Evolutionary conservation across 2,113 vertebrate genomes (phyloP).

Genomic region (Ondatra zibethicus): DNA sequence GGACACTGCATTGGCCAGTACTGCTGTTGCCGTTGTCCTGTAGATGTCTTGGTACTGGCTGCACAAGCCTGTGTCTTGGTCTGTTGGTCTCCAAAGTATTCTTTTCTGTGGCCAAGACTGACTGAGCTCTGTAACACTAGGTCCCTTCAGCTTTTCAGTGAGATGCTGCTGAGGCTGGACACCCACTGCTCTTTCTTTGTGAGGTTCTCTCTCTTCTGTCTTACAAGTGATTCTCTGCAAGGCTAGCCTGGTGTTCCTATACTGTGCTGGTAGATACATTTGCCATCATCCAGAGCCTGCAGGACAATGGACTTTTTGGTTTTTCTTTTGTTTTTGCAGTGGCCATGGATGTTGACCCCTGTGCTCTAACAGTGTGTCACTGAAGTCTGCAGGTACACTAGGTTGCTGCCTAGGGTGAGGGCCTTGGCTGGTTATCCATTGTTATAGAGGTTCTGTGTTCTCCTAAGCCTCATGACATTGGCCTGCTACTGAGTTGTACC

Average conservation of each 20-base stretch:
- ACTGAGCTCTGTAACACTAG: fast-evolving
- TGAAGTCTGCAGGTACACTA: fast-evolving
- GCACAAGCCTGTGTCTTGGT: fast-evolving
- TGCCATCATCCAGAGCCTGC: neutral
- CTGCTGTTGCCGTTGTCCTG: neutral
- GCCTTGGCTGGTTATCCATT: neutral
- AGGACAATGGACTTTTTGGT: no score
- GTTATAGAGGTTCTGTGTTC: no score
- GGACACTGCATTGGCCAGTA: fast-evolving
- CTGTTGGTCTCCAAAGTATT: neutral
- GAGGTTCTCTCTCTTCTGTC: no score
- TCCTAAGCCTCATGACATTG: no score
- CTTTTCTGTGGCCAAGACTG: neutral
- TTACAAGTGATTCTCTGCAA: neutral
- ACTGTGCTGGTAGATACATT: fast-evolving
- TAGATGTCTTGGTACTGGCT: no score
- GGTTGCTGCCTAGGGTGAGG: fast-evolving
- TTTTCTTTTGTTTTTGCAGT: neutral
- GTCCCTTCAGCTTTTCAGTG: neutral
- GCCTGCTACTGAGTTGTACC: no score
- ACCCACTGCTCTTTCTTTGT: neutral
- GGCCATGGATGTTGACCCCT: neutral
- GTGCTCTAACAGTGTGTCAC: fast-evolving
- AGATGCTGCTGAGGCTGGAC: fast-evolving
- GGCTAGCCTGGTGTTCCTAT: neutral